Evolutionary conservation across 2,797 vertebrate genomes (phyloP).

Genomic region (Nyctibius grandis): DNA sequence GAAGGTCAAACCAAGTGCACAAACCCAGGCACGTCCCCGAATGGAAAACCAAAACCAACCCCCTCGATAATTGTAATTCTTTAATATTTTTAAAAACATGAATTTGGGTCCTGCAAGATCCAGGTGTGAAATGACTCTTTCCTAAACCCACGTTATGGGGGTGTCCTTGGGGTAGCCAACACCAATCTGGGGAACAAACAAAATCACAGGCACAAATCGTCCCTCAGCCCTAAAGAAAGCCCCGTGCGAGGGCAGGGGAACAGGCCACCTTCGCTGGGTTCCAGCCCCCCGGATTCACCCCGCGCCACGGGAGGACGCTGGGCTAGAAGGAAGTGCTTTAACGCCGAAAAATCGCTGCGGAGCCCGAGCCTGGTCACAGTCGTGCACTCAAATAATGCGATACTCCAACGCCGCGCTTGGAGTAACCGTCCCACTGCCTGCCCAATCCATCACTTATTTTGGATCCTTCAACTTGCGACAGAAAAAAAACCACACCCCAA

Average conservation of each 20-base stretch:
- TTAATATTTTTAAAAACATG: not conserved
- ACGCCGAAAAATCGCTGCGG: rapidly evolving
- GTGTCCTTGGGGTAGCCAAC: not conserved
- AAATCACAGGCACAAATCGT: not conserved
- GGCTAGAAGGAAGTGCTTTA: not conserved
- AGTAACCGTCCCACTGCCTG: not conserved
- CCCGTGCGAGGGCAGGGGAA: rapidly evolving
- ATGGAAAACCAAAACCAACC: not conserved
- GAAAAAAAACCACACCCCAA: not conserved
- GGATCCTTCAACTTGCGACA: slow-evolving; percentile 32
- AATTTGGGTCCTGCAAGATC: not conserved
- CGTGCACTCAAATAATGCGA: slow-evolving; percentile 34
- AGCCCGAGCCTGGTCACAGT: slow-evolving; percentile 25
- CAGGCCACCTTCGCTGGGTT: rapidly evolving
- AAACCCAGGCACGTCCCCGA: rapidly evolving
- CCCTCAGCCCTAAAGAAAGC: rapidly evolving
- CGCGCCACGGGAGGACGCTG: not conserved
- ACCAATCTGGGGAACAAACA: not conserved
- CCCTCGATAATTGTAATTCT: not conserved
- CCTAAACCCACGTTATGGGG: not conserved
- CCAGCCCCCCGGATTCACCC: not conserved
- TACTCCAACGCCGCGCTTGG: not conserved
- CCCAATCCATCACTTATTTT: slow-evolving; percentile 8
- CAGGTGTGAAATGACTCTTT: not conserved
- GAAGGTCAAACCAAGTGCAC: not conserved